These are phyloP conservation scores for Nansenia antarctica DNA, from an alignment of 2,113 vertebrate species.

Conservation along the genomic window DNA sequence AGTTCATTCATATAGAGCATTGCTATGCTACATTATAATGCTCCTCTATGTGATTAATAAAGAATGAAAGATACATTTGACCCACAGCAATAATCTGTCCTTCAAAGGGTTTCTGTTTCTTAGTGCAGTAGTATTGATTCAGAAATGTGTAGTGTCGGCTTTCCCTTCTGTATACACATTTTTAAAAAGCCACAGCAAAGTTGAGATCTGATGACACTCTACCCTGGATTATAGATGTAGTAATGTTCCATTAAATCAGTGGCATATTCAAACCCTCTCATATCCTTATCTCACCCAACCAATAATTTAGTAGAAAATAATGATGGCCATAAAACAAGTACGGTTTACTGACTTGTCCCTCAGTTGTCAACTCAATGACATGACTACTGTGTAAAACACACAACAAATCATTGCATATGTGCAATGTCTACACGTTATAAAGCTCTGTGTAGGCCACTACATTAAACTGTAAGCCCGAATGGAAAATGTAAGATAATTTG, in stretches of 20 bases:
- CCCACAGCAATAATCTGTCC: conserved; percentile 47
- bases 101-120: conserved; percentile 26
- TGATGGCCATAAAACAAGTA: conserved; percentile 39
- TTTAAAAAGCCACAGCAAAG: conserved; percentile 2
- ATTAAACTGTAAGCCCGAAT: not conserved
- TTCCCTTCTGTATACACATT: not conserved
- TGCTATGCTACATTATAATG: conserved; percentile 29
- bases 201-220: conserved; percentile 23
- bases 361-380: conserved; percentile 42
- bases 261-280: conserved; percentile 36
- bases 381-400: conserved; percentile 38
- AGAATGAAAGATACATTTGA: conserved; percentile 64
- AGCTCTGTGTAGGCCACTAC: not conserved
- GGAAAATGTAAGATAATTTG: not conserved
- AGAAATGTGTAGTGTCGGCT: not conserved
- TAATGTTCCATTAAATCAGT: conserved; percentile 35
- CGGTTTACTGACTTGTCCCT: conserved; percentile 39
- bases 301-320: conserved; percentile 39
- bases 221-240: conserved; percentile 26
- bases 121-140: conserved; percentile 8
- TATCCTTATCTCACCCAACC: conserved; percentile 29
- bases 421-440: not conserved
- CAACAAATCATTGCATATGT: conserved; percentile 29
- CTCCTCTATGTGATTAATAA: conserved; percentile 68
- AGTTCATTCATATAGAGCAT: conserved; percentile 60